Base-by-base conservation (phyloP, 2,888 invertebrate genomes). In the Itoplectis maculator region DNA sequence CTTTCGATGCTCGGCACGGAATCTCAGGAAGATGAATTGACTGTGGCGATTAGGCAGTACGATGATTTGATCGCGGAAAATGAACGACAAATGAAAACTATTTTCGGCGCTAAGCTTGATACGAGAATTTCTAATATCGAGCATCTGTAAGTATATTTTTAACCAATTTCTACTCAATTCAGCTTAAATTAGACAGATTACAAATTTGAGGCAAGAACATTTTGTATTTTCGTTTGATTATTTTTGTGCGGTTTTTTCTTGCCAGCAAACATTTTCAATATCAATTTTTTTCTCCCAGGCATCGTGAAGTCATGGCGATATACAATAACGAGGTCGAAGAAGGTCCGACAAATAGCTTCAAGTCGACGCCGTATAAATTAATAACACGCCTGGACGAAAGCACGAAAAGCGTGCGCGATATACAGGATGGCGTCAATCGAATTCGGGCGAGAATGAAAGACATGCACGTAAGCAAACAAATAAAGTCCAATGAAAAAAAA, bases 391-490 rank as follows among this genome's bases (percentile, higher is more conserved):
- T 90, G 9, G 84, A 86, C 3, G 85, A 89, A 59, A 83, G 85
- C n/a, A 79, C 75, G 6, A 84, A 81, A 37, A 76, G 81, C 42
- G 80, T 91, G 20, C 78, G 87, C 79, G 66, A 87, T 3, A 80
- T 90, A 40, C 87, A 91, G 82, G 54, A 72, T 2, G 84, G 88
- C 66, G 75, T 92, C 47, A 84, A 80, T 40, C 83, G 81, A 18
- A 87, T 89, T 18, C 88, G 90, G 59, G 89, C 86, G 82, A 89
- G 88, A 83, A 87, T 92, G 35, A 92, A 91, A 83, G 88, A 90
- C 63, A 87, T 88, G 86, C 84, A 87, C 81, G 92, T 92, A 88
- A 87, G 87, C 83, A 54, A 49, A 47, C 45, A 9, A n/a, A 61
- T 9, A 5, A 42, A 42, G 37, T 23, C 3, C 18, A 68, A 73